phyloP scores from a whole-genome alignment of 2,797 vertebrate genomes.

The Eupleurogrammus muticus region DNA sequence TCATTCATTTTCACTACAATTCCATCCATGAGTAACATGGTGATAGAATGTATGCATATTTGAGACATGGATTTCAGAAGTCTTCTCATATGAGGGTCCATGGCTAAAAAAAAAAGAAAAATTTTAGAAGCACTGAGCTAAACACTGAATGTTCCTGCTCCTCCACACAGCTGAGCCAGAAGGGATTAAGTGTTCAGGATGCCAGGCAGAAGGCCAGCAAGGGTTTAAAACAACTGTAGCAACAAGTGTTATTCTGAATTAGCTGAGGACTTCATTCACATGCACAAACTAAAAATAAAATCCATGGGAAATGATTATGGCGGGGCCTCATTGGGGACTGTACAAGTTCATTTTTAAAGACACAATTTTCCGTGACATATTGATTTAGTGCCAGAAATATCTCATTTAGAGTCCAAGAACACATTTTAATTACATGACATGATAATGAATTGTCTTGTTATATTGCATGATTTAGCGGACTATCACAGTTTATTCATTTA shows the following conservation, averaged over 20 bases:
- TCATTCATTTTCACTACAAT: no score
- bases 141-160: conserved; percentile 37
- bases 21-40: no score
- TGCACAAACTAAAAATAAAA: conserved; percentile 33
- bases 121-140: no score
- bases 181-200: conserved; percentile 58
- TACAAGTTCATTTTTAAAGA: neutral
- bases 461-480: neutral
- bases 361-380: neutral
- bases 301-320: conserved; percentile 16
- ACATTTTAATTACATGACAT: conserved; percentile 4
- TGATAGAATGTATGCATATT: no score
- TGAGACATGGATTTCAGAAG: no score
- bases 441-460: neutral
- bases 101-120: no score
- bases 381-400: neutral
- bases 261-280: conserved; percentile 30
- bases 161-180: conserved; percentile 14
- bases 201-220: conserved; percentile 48
- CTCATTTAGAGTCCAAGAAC: neutral
- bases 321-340: neutral
- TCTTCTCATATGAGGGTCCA: no score
- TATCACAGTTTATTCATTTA: neutral
- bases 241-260: conserved; percentile 43
- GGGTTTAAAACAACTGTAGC: conserved; percentile 45